Conservation (phyloP, 2,888 invertebrate genomes). For the Zygothrica quintamaculata region DNA sequence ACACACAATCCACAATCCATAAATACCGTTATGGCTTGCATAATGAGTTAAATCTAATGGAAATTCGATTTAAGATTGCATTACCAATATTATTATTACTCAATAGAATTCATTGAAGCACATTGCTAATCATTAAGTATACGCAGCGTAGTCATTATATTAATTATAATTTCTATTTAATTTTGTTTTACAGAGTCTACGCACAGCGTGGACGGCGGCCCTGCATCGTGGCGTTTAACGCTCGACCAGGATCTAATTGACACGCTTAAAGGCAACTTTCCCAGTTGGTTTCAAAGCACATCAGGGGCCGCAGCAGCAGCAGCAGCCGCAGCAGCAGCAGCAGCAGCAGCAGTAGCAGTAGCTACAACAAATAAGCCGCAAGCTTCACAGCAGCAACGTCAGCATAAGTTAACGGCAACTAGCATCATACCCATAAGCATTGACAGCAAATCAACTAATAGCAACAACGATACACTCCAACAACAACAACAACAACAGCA, state of each 20-base stretch:
- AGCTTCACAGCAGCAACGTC: slow-evolving; percentile 75
- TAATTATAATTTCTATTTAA: slow-evolving; percentile 14
- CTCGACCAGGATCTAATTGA: slow-evolving; percentile 96
- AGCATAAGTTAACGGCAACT: slow-evolving; percentile 56
- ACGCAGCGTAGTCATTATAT: background rate
- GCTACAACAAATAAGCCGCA: slow-evolving; percentile 29
- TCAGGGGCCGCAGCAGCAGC: slow-evolving; percentile 45
- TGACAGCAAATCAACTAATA: slow-evolving; percentile 60
- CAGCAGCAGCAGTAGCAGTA: slow-evolving; percentile 28
- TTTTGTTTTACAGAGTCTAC: slow-evolving; percentile 88
- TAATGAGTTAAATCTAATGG: background rate
- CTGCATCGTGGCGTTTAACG: slow-evolving; percentile 95
- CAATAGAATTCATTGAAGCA: no score
- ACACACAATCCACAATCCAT: background rate
- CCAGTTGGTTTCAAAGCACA: slow-evolving; percentile 93
- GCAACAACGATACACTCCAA: slow-evolving; percentile 75
- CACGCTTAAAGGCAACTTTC: slow-evolving; percentile 95
- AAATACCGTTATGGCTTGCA: background rate
- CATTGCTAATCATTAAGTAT: background rate
- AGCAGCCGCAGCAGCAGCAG: slow-evolving; percentile 37
- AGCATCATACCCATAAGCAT: slow-evolving; percentile 69
- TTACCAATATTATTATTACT: no score
- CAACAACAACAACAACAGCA: slow-evolving; percentile 63
- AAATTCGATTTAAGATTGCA: background rate
- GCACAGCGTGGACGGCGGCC: slow-evolving; percentile 90